phyloP scores from a whole-genome alignment of 2,113 vertebrate species.

The Otolemur garnettii region DNA sequence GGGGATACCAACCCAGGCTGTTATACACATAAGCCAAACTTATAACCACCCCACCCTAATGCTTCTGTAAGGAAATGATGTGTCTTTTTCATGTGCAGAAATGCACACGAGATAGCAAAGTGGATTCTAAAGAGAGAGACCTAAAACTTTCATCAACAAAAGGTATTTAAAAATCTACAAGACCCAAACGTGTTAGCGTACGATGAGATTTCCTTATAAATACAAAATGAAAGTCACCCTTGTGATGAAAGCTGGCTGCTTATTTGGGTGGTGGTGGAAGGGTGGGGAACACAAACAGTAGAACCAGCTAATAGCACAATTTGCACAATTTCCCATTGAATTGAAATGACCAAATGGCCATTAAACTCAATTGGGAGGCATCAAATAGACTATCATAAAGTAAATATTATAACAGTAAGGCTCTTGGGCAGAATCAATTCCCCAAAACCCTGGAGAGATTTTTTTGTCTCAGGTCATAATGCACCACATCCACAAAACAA shows the following conservation, averaged over 20 bases:
- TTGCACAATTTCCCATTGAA: not conserved
- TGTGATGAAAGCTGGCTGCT: not conserved
- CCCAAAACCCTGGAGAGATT: not conserved
- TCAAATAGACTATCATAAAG: not conserved
- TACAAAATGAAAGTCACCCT: not conserved
- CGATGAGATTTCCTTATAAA: not conserved
- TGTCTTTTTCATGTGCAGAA: not conserved
- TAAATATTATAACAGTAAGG: not conserved
- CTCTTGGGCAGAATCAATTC: not conserved
- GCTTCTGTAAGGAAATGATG: not conserved
- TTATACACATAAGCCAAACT: not conserved
- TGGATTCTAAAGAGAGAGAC: not conserved
- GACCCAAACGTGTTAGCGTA: not conserved
- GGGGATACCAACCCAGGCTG: not conserved
- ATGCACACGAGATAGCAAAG: not conserved
- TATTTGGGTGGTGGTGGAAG: not conserved
- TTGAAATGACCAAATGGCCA: not conserved
- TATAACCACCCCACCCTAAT: accelerated
- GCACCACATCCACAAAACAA: not conserved
- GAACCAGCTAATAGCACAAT: not conserved
- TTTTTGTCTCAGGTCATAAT: not conserved
- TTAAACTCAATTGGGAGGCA: not conserved
- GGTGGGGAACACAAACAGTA: not conserved
- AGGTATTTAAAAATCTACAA: not conserved
- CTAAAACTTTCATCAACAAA: not conserved